These are phyloP conservation scores for Poecilobothrus nobilitatus DNA, from an alignment of 2,888 invertebrate species.

Conservation along the genomic window DNA sequence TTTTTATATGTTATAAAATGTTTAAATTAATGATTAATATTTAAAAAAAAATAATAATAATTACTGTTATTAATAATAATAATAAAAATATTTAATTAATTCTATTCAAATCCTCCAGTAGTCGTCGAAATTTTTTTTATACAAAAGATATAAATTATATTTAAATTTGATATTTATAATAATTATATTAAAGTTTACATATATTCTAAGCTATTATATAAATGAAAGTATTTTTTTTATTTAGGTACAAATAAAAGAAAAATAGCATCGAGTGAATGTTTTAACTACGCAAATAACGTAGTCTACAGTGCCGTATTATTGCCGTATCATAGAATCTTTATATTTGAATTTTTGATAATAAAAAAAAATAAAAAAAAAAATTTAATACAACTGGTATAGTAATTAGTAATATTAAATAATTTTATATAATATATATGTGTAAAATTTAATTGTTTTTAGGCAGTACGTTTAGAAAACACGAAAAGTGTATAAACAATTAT, in stretches of 20 bases:
- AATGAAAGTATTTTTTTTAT: background rate
- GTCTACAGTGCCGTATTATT: background rate
- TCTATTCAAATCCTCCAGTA: slow-evolving; percentile 41
- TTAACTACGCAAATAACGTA: background rate
- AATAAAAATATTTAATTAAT: slow-evolving; percentile 11
- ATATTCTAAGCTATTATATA: background rate
- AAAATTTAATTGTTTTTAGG: too few relatives aligned
- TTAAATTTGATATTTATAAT: slow-evolving; percentile 11
- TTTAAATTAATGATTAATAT: background rate
- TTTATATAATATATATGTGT: too few relatives aligned
- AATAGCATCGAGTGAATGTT: background rate
- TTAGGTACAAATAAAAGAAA: too few relatives aligned
- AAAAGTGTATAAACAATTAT: too few relatives aligned
- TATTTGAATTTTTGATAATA: too few relatives aligned
- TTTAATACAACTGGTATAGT: too few relatives aligned
- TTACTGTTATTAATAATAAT: slow-evolving; percentile 12
- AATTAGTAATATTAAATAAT: too few relatives aligned
- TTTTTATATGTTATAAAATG: background rate
- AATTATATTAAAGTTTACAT: background rate
- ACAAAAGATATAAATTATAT: slow-evolving; percentile 9
- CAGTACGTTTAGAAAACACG: too few relatives aligned
- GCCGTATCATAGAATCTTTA: too few relatives aligned
- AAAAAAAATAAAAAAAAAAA: too few relatives aligned
- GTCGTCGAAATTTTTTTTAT: slow-evolving; percentile 30
- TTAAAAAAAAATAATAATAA: slow-evolving; percentile 11